Percentiles rank a stretch among this genome's conserved stretches.
Evolutionary conservation across 2,113 vertebrate species (phyloP).

Genomic region (Thamnaconus septentrionalis): DNA sequence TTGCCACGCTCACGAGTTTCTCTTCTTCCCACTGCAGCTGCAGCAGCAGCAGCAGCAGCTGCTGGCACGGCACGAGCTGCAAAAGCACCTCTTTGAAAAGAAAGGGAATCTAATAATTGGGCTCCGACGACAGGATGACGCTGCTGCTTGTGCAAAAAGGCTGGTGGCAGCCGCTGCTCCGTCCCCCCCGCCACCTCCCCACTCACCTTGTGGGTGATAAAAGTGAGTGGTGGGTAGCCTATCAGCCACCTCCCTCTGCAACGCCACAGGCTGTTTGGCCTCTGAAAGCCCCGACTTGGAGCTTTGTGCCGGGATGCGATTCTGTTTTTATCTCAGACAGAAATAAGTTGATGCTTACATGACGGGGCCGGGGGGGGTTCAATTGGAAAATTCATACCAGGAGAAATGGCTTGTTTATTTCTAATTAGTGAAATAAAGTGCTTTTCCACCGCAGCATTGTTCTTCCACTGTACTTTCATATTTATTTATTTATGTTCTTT

Average conservation of each 20-base stretch:
- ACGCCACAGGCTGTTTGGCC: constrained; percentile 3
- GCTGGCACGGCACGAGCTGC: too few species aligned
- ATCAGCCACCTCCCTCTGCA: constrained; percentile 1
- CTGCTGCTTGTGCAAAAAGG: constrained; percentile 11
- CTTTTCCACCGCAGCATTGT: constrained; percentile 1
- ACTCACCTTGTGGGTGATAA: constrained; percentile 45
- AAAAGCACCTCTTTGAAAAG: too few species aligned
- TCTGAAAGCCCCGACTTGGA: neutral
- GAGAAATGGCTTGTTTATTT: neutral
- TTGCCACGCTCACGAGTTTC: too few species aligned
- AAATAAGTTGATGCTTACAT: too few species aligned
- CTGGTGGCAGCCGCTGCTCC: constrained; percentile 3
- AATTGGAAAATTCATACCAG: neutral
- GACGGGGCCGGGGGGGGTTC: too few species aligned
- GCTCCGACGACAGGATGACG: constrained; percentile 13
- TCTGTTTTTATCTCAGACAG: constrained; percentile 22
- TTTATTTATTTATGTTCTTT: too few species aligned
- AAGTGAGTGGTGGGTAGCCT: constrained; percentile 2
- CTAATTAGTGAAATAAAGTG: neutral
- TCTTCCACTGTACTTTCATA: neutral
- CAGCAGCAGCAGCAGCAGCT: too few species aligned
- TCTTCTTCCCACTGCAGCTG: too few species aligned
- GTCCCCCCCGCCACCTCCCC: constrained; percentile 23
- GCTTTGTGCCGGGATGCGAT: neutral
- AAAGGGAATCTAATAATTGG: constrained; percentile 6